phyloP scores from a whole-genome alignment of 2,888 invertebrate genomes.

The Melieria omissa region DNA sequence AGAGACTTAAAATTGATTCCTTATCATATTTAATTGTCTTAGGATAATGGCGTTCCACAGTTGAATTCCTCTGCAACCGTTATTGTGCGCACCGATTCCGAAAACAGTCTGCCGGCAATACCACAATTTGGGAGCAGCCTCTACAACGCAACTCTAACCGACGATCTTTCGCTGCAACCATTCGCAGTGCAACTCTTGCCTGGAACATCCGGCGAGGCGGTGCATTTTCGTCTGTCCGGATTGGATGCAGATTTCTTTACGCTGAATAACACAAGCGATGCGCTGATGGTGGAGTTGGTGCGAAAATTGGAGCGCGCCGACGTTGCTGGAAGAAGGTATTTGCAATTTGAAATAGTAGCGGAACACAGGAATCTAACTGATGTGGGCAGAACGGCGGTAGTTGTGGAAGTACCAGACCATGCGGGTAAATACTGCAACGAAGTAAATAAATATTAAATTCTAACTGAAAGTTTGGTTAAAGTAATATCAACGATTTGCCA shows the following conservation, averaged over 20 bases:
- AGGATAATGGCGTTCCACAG: conserved; percentile 50
- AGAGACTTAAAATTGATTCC: neutral
- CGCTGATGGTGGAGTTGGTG: conserved; percentile 37
- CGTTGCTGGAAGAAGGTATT: conserved; percentile 36
- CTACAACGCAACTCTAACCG: conserved; percentile 36
- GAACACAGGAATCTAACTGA: conserved; percentile 39
- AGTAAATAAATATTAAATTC: no score
- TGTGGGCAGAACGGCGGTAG: conserved; percentile 39
- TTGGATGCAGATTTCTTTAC: conserved; percentile 40
- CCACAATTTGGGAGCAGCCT: conserved; percentile 45
- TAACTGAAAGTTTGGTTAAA: neutral
- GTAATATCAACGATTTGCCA: neutral
- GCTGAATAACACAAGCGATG: conserved; percentile 33
- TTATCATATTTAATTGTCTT: neutral
- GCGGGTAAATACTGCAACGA: conserved; percentile 36
- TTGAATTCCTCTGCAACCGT: conserved; percentile 42
- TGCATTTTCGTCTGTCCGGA: conserved; percentile 41
- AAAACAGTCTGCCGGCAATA: conserved; percentile 42
- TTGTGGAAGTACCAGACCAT: conserved; percentile 41
- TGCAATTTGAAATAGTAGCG: conserved; percentile 46
- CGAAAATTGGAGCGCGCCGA: conserved; percentile 31
- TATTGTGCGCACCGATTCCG: conserved; percentile 44
- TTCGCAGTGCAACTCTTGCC: conserved; percentile 39
- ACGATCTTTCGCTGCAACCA: conserved; percentile 35
- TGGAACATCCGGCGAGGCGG: conserved; percentile 42